Conservation (phyloP, 2,888 invertebrate genomes). For the Alviniconcha strummeri region DNA sequence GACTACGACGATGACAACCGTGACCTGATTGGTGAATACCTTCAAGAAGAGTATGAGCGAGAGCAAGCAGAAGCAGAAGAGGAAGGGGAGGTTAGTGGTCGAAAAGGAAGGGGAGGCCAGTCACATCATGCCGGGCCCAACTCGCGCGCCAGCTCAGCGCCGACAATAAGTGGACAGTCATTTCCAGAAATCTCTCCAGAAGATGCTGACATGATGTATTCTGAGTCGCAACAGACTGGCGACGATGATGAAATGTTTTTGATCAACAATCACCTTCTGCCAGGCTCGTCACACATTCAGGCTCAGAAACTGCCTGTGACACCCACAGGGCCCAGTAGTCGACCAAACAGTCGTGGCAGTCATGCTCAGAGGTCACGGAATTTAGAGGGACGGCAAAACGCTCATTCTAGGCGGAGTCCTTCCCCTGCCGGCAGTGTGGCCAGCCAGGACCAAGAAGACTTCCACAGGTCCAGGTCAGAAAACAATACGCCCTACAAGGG, state of each 20-base stretch:
- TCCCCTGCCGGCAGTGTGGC: background rate
- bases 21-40: constrained; percentile 31
- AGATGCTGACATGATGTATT: constrained; percentile 53
- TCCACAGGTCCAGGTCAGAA: constrained; percentile 27
- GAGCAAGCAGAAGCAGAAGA: constrained; percentile 11
- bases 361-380: constrained; percentile 36
- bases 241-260: constrained; percentile 61
- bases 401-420: background rate
- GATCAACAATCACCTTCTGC: constrained; percentile 53
- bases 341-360: constrained; percentile 32
- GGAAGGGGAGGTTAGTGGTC: background rate
- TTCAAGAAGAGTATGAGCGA: constrained; percentile 2
- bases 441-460: background rate
- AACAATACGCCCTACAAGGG: constrained; percentile 20
- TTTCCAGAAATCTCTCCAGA: constrained; percentile 63
- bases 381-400: background rate
- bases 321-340: constrained; percentile 38
- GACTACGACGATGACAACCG: constrained; percentile 40
- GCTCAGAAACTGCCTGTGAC: constrained; percentile 47
- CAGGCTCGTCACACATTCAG: constrained; percentile 23
- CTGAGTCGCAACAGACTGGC: constrained; percentile 25
- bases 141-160: constrained; percentile 54
- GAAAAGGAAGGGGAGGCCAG: background rate
- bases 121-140: constrained; percentile 42
- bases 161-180: constrained; percentile 61